Percentiles rank a stretch among this genome's conserved stretches.
Conservation (phyloP, 1,140 invertebrate species). For the Drosophila nasuta region DNA sequence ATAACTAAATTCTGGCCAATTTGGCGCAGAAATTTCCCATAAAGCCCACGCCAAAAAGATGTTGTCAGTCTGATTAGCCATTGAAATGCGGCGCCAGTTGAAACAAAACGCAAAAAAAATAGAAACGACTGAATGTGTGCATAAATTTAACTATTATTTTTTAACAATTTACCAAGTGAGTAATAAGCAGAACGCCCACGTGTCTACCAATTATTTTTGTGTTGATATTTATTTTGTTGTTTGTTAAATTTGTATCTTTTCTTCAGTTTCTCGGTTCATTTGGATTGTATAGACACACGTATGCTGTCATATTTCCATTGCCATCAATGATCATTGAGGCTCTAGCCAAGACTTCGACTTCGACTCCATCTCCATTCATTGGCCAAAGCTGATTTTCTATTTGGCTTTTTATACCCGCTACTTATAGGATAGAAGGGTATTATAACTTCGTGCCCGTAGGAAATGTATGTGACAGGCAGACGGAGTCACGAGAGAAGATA, state of each 20-base stretch:
- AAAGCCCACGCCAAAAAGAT: constrained; percentile 32
- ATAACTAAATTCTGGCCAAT: constrained; percentile 45
- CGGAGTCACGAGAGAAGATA: no score
- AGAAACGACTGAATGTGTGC: background rate
- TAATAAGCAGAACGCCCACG: constrained; percentile 72
- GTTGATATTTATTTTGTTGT: constrained; percentile 31
- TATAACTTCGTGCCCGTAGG: no score
- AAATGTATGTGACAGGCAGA: no score
- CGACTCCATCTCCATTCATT: constrained; percentile 49
- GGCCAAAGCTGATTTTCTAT: constrained; percentile 21
- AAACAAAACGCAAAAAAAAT: background rate
- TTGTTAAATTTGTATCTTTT: constrained; percentile 21
- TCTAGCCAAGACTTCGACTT: background rate
- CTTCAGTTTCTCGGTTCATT: constrained; percentile 7
- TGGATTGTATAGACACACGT: constrained; percentile 63
- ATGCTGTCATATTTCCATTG: constrained; percentile 73
- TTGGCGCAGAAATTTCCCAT: constrained; percentile 50
- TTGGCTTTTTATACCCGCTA: background rate
- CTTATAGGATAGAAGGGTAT: no score
- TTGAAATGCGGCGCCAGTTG: constrained; percentile 51
- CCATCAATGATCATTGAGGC: constrained; percentile 30
- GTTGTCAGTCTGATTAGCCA: constrained; percentile 36
- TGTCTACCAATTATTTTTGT: constrained; percentile 46
- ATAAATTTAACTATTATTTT: constrained; percentile 33
- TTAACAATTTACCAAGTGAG: constrained; percentile 57